Base-by-base conservation (phyloP, 2,113 vertebrate genomes). In the Cyprinodon brontotheroides region DNA sequence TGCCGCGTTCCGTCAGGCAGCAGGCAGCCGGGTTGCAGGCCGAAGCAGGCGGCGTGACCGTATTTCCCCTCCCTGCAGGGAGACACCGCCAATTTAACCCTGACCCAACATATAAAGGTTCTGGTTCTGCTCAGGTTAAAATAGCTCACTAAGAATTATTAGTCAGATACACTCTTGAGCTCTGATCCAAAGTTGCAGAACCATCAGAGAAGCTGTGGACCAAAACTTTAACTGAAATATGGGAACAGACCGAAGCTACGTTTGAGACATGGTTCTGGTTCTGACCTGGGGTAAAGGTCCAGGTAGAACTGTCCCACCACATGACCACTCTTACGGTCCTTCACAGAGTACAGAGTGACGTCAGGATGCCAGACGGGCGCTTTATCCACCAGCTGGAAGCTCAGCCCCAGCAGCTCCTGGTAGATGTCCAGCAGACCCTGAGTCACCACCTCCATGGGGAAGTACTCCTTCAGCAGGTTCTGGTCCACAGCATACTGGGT, bases 371-470 rank as follows among this genome's bases (percentile, higher is more conserved):
- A 99, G 36, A 94, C 96, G 0, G 89, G 13, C 0, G 95, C 94
- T 0, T 89, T 89, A 36, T 95, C 93, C 72, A 97, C 96, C 84
- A 93, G 92, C 15, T 96, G 65, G 22, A 99, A 99, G 79, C 90
- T 86, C 69, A 99, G 93, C 3, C 96, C 97, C 74, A 99, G 93
- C 47, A 99, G 94, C 87, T 99, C 96, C 92, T 99, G 97, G 91
- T 99, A 99, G 87, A 99, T 97, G 85, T 91, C 94, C 86, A 99
- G 86, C 64, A 99, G 93, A n/a, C 98, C 98, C 0, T 62, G 83
- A 0, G 98, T 99, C 88, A 99, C 98, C 91, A 98, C 97, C 78
- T 98, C 95, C 96, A 98, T 96, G 4, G 98, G 98, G 84, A 99
- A 99, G 72, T 96, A 99, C 89, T 99, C 97, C 94, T 99, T 99